phyloP scores from a whole-genome alignment of 2,113 vertebrate genomes.

The Seriola dumerili region DNA sequence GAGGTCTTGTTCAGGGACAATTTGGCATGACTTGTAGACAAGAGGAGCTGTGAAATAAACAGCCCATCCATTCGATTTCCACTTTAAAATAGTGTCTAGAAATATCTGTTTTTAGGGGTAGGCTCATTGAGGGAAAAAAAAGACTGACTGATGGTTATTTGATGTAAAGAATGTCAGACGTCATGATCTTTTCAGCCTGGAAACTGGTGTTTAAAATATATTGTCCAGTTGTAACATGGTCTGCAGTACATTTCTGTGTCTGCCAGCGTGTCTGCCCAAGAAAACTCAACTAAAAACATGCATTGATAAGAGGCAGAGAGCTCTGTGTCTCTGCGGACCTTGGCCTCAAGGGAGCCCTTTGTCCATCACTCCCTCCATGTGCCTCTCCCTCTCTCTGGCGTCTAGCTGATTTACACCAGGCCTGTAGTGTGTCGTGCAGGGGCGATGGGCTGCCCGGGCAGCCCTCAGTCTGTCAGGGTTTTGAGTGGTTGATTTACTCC shows the following conservation, averaged over 20 bases:
- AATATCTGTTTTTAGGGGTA: not conserved
- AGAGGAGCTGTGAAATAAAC: not conserved
- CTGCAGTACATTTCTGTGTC: slow-evolving; percentile 20
- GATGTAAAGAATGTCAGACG: slow-evolving; percentile 18
- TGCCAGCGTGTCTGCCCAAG: not conserved
- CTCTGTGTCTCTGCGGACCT: slow-evolving; percentile 37
- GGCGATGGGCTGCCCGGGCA: slow-evolving; percentile 13
- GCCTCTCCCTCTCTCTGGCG: slow-evolving; percentile 41
- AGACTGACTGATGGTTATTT: not conserved
- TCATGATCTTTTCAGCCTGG: slow-evolving; percentile 11
- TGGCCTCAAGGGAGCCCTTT: slow-evolving; percentile 55
- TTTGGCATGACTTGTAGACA: not conserved
- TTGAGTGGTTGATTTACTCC: slow-evolving; percentile 72
- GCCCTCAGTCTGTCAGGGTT: slow-evolving; percentile 37
- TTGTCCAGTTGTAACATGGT: slow-evolving; percentile 18
- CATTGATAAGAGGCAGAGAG: slow-evolving; percentile 50
- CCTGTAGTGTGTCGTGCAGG: not conserved
- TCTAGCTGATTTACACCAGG: slow-evolving; percentile 67
- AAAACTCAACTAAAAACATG: slow-evolving; percentile 34
- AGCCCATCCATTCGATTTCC: not conserved
- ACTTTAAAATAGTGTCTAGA: not conserved
- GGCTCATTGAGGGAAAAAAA: not conserved
- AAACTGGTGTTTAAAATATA: slow-evolving; percentile 27
- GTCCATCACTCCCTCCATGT: slow-evolving; percentile 49
- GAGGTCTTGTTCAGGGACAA: not conserved